Evolutionary conservation across 1,140 invertebrate genomes (phyloP), one percentile per base, ranked within the genome.

Genomic region (Aphelenchoides fujianensis): DNA sequence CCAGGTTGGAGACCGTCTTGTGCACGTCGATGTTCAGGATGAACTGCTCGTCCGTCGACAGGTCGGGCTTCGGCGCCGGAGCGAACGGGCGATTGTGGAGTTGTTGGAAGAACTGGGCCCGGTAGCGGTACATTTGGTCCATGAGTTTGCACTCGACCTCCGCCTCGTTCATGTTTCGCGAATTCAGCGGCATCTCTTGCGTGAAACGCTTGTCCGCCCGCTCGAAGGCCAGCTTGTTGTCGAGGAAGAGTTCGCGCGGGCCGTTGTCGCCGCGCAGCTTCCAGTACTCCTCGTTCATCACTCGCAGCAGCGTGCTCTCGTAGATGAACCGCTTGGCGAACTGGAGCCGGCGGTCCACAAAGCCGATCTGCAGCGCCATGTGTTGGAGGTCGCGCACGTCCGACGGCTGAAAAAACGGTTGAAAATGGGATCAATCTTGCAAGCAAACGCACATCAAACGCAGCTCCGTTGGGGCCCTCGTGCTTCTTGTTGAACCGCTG

Each of bases 41-140:
- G 12, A 66, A 23, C 31, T 41, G 27, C 34, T 66, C 27, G 32
- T 66, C 63, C n/a, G 63, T 35, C 37, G 31, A 19, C 63, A 66
- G 23, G 28, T 66, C 27, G 0, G 19, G 28, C 2, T 3, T n/a
- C 27, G n/a, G n/a, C 3, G 9, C 0, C 1, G 32, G 1, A 37
- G 34, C 63, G 23, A 66, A 36, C 32, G 63, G n/a, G 12, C 36
- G 31, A 9, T 37, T 37, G 31, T 36, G 63, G 34, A 34, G 12
- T 36, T 66, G n/a, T 12, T 66, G n/a, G 34, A 66, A 66, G 34
- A 34, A 66, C 1, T 34, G 32, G 1, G 63, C 16, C 27, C 63
- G 19, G 32, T 66, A 66, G 1, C 63, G 63, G 32, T 66, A 66
- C 63, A 66, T 66, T 66, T 66, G 63, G 32, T 66, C 32, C 63